Percentiles rank a stretch among this genome's conserved stretches.
Evolutionary conservation across 2,113 vertebrate genomes (phyloP).

Genomic region (Bufo gargarizans): DNA sequence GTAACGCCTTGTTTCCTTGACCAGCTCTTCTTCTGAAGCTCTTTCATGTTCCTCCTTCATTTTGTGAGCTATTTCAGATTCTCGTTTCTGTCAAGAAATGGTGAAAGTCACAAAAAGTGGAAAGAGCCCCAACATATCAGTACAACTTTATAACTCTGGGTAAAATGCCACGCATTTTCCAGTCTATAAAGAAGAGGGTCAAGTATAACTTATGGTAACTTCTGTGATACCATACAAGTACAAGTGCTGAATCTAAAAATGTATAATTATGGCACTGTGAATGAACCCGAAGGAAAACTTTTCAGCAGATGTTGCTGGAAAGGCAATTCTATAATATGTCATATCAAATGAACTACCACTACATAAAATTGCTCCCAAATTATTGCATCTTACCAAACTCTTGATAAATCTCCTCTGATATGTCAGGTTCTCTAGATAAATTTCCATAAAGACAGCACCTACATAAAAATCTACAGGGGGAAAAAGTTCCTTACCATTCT

Average conservation of each 20-base stretch:
- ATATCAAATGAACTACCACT: not conserved
- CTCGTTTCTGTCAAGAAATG: slow-evolving; percentile 73
- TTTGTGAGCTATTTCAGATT: slow-evolving; percentile 74
- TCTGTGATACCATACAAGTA: not conserved
- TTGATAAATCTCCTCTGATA: not conserved
- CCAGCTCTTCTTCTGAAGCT: slow-evolving; percentile 68
- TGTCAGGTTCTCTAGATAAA: not conserved
- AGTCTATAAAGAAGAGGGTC: not conserved
- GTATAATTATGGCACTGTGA: not conserved
- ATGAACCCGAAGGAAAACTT: not conserved
- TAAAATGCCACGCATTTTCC: not conserved
- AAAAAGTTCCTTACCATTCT: slow-evolving; percentile 76
- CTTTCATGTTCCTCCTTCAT: slow-evolving; percentile 78
- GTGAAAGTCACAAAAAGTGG: not conserved
- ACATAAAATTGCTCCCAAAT: not conserved
- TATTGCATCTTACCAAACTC: not conserved
- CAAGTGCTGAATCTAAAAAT: not conserved
- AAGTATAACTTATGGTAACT: not conserved
- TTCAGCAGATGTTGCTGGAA: not conserved
- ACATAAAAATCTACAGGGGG: not conserved
- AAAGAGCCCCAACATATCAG: not conserved
- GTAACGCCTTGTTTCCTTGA: slow-evolving; percentile 69
- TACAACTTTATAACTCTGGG: not conserved
- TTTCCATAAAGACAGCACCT: not conserved
- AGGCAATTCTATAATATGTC: too few species aligned